Base-by-base conservation (phyloP, 2,113 vertebrate genomes). In the Microcebus murinus region DNA sequence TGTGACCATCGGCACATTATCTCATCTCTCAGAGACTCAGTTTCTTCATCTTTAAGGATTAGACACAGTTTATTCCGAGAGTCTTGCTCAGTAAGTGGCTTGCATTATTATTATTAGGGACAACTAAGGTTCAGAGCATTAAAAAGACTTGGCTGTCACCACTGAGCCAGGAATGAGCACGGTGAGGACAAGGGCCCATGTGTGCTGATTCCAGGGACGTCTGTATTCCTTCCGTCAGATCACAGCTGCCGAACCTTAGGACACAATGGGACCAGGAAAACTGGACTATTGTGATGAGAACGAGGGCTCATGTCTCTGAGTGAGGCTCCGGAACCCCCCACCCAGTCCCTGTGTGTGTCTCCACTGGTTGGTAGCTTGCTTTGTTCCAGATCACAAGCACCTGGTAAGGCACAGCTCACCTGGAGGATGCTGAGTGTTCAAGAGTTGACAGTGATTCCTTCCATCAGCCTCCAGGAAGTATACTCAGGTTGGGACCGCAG, bases 111-210 rank as follows among this genome's bases (percentile, higher is more conserved):
- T 63, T 90, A 4, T n/a, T 4, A 55, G 21, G 25, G 73, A 79
- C 50, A 65, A n/a, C 9, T 3, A 25, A 76, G 36, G 21, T 52
- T 90, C 50, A n/a, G 18, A 11, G 36, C 29, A 8, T 21, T 21
- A 18, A 42, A 18, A 77, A 39, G 55, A 36, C 36, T 34, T 59
- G 52, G 61, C 1, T 71, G 15, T 45, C 1, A 1, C 36, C 70
- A 63, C 20, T 0, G 34, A 80, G 59, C 21, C 57, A 50, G 57
- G 25, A n/a, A 31, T 34, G 25, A 34, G 50, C 74, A 73, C 45
- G 15, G 9, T 20, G 39, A 39, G 65, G 31, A 57, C 9, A 4
- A 0, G 0, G 1, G 23, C 4, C 2, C 10, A 0, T 13, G 31
- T 29, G 31, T n/a, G 42, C 31, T 39, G 42, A n/a, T 57, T 10